These are phyloP conservation scores for Archilochus colubris DNA, from an alignment of 2,113 vertebrate genomes.

Conservation along the genomic window DNA sequence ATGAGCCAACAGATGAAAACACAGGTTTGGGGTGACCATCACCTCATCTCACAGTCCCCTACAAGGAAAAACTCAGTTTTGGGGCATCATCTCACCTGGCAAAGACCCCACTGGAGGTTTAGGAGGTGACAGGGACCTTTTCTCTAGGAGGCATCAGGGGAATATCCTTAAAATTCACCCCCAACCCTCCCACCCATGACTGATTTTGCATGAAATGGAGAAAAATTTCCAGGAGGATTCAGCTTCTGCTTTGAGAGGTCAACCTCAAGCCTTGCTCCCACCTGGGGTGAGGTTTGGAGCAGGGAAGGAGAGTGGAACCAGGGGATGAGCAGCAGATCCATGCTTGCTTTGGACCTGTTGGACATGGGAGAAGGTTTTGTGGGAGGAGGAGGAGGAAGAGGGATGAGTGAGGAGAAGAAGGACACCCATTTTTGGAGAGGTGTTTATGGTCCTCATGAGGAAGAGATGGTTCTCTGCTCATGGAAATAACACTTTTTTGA, in stretches of 20 bases:
- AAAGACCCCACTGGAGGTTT: neutral
- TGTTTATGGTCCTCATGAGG: neutral
- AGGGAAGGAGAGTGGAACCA: neutral
- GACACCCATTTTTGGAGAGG: neutral
- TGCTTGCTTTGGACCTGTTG: neutral
- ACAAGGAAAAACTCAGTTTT: accelerated
- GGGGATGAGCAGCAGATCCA: accelerated
- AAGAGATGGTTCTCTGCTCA: neutral
- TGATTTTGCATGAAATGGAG: neutral
- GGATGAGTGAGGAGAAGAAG: neutral
- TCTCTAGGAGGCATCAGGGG: neutral
- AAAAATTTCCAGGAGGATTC: neutral
- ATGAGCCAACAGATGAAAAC: neutral
- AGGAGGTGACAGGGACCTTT: neutral
- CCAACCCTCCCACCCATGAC: accelerated
- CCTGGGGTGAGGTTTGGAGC: neutral
- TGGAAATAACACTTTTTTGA: accelerated
- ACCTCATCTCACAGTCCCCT: neutral
- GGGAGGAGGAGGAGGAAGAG: neutral
- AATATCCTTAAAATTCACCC: neutral
- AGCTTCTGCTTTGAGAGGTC: neutral
- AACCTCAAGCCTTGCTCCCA: accelerated
- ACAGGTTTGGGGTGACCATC: neutral
- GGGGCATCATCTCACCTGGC: neutral
- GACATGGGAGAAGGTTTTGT: neutral